Percentiles rank a stretch among this genome's conserved stretches.
phyloP scores from a whole-genome alignment of 2,888 invertebrate species.

The Gastracanthus pulcherrimus region DNA sequence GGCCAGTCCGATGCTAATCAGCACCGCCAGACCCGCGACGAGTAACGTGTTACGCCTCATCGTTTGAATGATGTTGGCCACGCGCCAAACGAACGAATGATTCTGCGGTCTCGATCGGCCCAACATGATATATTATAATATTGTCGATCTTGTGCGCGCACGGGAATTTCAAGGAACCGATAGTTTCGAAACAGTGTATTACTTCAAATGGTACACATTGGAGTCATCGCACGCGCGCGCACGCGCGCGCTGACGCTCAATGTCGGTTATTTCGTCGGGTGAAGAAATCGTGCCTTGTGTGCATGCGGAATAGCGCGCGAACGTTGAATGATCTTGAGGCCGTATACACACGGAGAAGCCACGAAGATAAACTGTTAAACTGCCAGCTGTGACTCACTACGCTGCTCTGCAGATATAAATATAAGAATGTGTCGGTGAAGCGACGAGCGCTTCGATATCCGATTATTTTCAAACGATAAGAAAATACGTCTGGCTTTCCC shows the following conservation, averaged over 20 bases:
- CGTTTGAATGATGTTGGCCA: neutral
- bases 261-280: neutral
- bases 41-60: neutral
- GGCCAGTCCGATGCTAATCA: neutral
- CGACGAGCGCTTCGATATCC: too few relatives aligned
- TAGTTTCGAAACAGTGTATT: neutral
- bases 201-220: neutral
- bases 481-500: too few relatives aligned
- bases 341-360: neutral
- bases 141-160: neutral
- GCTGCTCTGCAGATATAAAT: too few relatives aligned
- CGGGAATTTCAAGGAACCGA: neutral
- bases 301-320: too few relatives aligned
- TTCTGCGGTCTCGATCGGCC: neutral
- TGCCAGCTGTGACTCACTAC: too few relatives aligned
- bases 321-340: neutral
- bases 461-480: too few relatives aligned
- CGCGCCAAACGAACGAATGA: neutral
- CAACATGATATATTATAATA: constrained; percentile 9
- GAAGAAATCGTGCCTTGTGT: too few relatives aligned
- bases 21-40: neutral
- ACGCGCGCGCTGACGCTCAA: too few relatives aligned
- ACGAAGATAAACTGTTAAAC: neutral
- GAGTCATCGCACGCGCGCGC: too few relatives aligned
- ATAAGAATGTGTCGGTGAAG: too few relatives aligned